A percentile compares a stretch with the other conserved stretches of the same genome.
phyloP scores from a whole-genome alignment of 2,888 invertebrate species.

The Nipponacmea schrenckii region DNA sequence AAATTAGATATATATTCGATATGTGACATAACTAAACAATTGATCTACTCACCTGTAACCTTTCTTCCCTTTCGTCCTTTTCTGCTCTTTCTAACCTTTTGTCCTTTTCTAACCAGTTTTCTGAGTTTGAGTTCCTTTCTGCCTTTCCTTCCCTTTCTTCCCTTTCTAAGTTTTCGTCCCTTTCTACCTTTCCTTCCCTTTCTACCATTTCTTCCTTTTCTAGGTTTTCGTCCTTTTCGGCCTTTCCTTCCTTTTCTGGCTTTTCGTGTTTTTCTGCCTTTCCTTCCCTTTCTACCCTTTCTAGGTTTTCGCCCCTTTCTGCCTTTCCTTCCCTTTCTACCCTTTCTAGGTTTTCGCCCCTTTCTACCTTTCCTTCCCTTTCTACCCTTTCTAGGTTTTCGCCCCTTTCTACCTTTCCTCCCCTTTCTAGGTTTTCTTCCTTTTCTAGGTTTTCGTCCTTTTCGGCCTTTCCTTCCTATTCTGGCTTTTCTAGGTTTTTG shows the following conservation, averaged over 20 bases:
- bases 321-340: no score
- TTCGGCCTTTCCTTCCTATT: neutral
- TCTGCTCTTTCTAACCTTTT: no score
- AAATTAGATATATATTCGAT: no score
- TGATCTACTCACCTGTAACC: no score
- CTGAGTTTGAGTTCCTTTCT: neutral
- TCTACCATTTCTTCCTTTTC: neutral
- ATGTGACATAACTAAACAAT: no score
- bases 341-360: neutral
- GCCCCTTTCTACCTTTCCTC: neutral
- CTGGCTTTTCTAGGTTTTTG: neutral
- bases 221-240: neutral
- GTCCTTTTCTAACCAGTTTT: no score
- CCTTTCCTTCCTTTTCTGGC: neutral
- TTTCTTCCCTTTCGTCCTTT: no score
- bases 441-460: no score
- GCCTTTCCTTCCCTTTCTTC: neutral
- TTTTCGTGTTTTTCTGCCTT: neutral
- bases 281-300: neutral
- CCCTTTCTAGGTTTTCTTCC: neutral
- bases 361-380: neutral
- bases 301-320: neutral
- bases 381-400: neutral
- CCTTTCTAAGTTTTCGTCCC: neutral
- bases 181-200: neutral